phyloP scores from a whole-genome alignment of 2,797 vertebrate species.

The Pachyuromys duprasi region DNA sequence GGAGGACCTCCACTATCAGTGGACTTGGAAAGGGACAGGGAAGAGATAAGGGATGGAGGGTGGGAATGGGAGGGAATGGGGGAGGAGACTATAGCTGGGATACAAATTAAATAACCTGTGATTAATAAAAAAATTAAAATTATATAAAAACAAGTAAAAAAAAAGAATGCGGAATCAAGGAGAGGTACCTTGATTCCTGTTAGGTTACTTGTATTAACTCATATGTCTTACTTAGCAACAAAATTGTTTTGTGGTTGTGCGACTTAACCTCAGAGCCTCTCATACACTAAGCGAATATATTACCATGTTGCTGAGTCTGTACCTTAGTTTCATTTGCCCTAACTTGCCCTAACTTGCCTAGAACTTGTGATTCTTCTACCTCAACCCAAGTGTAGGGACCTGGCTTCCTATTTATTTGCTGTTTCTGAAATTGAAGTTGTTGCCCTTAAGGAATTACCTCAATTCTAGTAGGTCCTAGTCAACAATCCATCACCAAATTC shows the following conservation, averaged over 20 bases:
- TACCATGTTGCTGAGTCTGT: neutral
- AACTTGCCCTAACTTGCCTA: neutral
- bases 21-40: too few relatives aligned
- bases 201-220: neutral
- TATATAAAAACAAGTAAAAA: too few relatives aligned
- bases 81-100: too few relatives aligned
- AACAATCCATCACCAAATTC: neutral
- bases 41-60: too few relatives aligned
- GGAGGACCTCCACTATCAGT: too few relatives aligned
- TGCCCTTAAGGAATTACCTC: neutral
- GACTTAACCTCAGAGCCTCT: neutral
- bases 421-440: neutral
- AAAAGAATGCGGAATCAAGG: neutral
- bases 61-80: too few relatives aligned
- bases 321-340: neutral
- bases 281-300: neutral
- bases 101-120: too few relatives aligned
- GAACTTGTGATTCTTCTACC: neutral
- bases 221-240: neutral
- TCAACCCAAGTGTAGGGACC: neutral
- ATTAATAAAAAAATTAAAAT: too few relatives aligned
- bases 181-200: neutral
- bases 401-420: conserved; percentile 5
- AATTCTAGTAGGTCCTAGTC: neutral
- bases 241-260: neutral